Evolutionary conservation across 2,888 invertebrate species (phyloP).

Genomic region (Syrphus vitripennis): DNA sequence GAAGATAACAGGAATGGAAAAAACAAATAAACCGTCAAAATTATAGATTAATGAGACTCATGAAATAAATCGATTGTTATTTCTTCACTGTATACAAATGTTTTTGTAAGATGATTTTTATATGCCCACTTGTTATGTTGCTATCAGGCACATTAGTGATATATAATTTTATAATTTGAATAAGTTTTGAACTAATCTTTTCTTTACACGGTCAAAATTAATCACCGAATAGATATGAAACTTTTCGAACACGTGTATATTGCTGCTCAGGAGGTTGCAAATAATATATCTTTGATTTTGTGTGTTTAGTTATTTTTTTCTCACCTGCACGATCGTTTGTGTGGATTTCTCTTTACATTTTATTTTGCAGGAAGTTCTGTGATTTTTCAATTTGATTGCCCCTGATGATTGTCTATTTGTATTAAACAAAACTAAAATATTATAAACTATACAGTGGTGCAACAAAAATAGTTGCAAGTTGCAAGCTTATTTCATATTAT

Average conservation of each 20-base stretch:
- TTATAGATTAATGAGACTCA: neutral
- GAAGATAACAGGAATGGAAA: conserved; percentile 15
- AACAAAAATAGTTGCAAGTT: conserved; percentile 27
- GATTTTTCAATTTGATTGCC: conserved; percentile 4
- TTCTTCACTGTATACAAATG: neutral
- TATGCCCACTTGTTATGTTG: neutral
- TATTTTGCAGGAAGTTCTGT: neutral
- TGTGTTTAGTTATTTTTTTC: neutral
- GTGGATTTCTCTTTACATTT: neutral
- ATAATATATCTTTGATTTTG: neutral
- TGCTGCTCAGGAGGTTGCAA: neutral
- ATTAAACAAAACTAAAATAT: neutral
- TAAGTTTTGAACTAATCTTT: neutral
- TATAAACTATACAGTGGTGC: neutral
- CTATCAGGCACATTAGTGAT: neutral
- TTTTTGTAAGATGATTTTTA: neutral
- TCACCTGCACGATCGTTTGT: conserved; percentile 27
- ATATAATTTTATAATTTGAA: neutral
- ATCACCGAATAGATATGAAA: neutral
- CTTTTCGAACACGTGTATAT: conserved; percentile 8
- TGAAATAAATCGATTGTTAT: neutral
- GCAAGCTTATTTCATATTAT: conserved; percentile 26
- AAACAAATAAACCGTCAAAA: neutral
- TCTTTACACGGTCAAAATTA: conserved; percentile 17
- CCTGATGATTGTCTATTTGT: neutral